Evolutionary conservation across 2,113 vertebrate species (phyloP).

Genomic region (Syngnathus typhle): DNA sequence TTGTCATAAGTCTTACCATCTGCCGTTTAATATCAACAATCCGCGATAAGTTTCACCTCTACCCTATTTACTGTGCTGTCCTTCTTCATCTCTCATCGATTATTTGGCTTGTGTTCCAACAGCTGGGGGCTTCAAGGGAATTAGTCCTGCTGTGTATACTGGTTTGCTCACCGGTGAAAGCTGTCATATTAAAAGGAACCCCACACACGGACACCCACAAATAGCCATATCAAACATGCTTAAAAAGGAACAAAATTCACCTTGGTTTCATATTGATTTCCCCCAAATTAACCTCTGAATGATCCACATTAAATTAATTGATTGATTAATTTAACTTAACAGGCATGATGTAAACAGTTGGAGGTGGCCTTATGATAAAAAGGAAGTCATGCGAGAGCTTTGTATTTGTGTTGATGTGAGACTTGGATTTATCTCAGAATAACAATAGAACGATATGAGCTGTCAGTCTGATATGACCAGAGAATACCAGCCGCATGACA

Average conservation of each 20-base stretch:
- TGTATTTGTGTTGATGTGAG: background rate
- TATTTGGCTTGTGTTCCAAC: conserved; percentile 58
- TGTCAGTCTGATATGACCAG: background rate
- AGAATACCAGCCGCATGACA: background rate
- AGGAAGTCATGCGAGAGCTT: background rate
- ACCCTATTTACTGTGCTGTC: conserved; percentile 25
- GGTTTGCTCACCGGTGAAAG: conserved; percentile 52
- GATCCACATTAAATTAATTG: conserved; percentile 26
- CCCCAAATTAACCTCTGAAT: conserved; percentile 12
- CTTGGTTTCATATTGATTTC: conserved; percentile 32
- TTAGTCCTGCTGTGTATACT: conserved; percentile 61
- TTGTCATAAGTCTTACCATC: conserved; percentile 40
- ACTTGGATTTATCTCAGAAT: conserved; percentile 3
- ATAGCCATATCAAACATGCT: background rate
- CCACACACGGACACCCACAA: conserved; percentile 11
- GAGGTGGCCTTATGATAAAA: conserved; percentile 3
- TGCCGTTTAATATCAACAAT: conserved; percentile 54
- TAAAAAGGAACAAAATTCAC: conserved; percentile 14
- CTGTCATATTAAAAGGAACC: conserved; percentile 51
- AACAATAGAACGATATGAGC: background rate
- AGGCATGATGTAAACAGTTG: conserved; percentile 31
- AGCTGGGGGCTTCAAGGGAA: conserved; percentile 57
- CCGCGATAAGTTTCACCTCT: conserved; percentile 38
- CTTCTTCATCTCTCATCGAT: conserved; percentile 40
- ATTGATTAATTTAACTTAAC: conserved; percentile 36